Conservation (phyloP, 2,888 invertebrate species). For the Rhorus exstirpatorius region DNA sequence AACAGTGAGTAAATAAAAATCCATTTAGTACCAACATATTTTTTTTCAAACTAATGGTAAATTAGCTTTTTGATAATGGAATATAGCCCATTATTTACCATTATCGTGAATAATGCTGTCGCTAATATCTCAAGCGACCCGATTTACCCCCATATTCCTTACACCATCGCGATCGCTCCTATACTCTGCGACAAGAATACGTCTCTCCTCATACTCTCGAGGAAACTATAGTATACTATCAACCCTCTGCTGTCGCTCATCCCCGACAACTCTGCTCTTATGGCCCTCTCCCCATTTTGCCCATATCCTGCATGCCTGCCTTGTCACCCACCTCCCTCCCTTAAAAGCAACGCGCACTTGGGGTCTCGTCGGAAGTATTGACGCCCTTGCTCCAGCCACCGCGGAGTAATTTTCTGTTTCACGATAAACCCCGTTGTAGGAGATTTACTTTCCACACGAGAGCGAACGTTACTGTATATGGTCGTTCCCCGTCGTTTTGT, state of each 20-base stretch:
- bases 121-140: not conserved
- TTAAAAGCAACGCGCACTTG: conserved; percentile 55
- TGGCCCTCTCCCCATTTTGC: conserved; percentile 12
- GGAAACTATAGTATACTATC: conserved; percentile 29
- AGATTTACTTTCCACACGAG: conserved; percentile 49
- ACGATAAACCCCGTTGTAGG: conserved; percentile 31
- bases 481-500: not conserved
- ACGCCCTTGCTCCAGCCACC: conserved; percentile 39
- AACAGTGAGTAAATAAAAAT: too few species aligned
- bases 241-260: conserved; percentile 12
- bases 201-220: not conserved
- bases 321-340: conserved; percentile 11
- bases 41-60: too few species aligned
- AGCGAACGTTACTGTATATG: too few species aligned
- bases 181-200: not conserved
- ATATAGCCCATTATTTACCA: too few species aligned
- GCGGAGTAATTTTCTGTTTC: conserved; percentile 60
- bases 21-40: too few species aligned
- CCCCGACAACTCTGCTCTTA: conserved; percentile 18
- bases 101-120: too few species aligned
- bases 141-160: not conserved
- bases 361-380: conserved; percentile 62
- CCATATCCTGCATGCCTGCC: conserved; percentile 12
- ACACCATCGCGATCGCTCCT: too few species aligned
- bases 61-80: too few species aligned